Evolutionary conservation across 2,797 vertebrate genomes (phyloP).

Genomic region (Enteromius treurensis): DNA sequence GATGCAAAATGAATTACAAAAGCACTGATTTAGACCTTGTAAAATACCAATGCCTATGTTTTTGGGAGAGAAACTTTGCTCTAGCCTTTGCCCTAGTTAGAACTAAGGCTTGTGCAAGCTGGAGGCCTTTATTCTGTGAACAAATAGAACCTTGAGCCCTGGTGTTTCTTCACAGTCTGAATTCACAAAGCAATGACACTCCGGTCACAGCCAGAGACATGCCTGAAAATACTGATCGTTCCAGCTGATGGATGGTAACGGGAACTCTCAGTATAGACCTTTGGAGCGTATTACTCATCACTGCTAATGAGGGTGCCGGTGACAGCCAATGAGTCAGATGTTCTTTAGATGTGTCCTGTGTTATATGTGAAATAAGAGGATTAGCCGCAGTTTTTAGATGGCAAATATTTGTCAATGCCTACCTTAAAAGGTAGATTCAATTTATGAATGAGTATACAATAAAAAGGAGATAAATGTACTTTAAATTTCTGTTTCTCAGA

Average conservation of each 20-base stretch:
- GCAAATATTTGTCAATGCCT: slow-evolving; percentile 18
- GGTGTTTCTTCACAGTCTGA: slow-evolving; percentile 43
- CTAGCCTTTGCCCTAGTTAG: slow-evolving; percentile 45
- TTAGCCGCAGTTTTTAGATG: slow-evolving; percentile 22
- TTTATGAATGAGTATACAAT: slow-evolving; percentile 1
- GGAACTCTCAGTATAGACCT: slow-evolving; percentile 41
- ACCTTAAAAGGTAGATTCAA: not conserved
- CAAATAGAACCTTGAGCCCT: slow-evolving; percentile 46
- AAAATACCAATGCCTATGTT: not conserved
- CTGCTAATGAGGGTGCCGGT: slow-evolving; percentile 23
- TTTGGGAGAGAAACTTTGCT: slow-evolving; percentile 19
- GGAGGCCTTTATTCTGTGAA: slow-evolving; percentile 37
- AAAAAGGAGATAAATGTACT: not conserved
- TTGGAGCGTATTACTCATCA: slow-evolving; percentile 43
- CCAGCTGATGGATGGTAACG: slow-evolving; percentile 35
- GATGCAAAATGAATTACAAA: not conserved
- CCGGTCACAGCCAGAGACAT: slow-evolving; percentile 31
- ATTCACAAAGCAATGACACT: slow-evolving; percentile 39
- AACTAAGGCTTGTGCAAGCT: slow-evolving; percentile 49
- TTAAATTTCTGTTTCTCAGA: not conserved
- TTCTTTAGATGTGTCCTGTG: slow-evolving; percentile 25
- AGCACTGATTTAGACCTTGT: not conserved
- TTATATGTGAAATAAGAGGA: slow-evolving; percentile 32
- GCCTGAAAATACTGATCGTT: slow-evolving; percentile 42
- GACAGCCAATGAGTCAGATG: slow-evolving; percentile 45